Conservation (phyloP, 2,888 invertebrate species). For the Drosophila sordidapex region DNA sequence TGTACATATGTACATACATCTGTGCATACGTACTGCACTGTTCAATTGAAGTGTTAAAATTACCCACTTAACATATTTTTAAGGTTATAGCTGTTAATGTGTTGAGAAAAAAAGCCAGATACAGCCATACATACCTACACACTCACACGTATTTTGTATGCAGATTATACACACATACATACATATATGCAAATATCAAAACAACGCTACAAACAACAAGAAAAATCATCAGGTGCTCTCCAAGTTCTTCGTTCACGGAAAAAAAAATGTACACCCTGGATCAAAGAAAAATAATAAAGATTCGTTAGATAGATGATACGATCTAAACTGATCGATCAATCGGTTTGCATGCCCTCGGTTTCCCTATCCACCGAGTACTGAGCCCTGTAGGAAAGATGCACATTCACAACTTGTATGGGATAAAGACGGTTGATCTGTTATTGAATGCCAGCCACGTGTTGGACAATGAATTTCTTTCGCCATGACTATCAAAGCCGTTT, state of each 20-base stretch:
- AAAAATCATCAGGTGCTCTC: slow-evolving; percentile 1
- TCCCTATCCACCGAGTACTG: slow-evolving; percentile 1
- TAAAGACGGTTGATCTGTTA: slow-evolving; percentile 39
- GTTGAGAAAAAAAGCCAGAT: slow-evolving; percentile 37
- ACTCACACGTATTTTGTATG: slow-evolving; percentile 36
- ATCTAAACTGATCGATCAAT: background rate
- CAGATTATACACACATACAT: slow-evolving; percentile 19
- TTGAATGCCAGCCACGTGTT: slow-evolving; percentile 40
- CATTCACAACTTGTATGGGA: slow-evolving; percentile 31
- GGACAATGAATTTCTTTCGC: slow-evolving; percentile 83
- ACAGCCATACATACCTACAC: slow-evolving; percentile 17
- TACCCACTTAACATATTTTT: slow-evolving; percentile 77
- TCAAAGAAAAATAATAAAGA: background rate
- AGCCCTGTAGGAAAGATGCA: slow-evolving; percentile 36
- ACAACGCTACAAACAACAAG: slow-evolving; percentile 1
- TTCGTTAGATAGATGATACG: background rate
- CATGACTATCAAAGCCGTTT: slow-evolving; percentile 82
- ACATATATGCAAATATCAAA: slow-evolving; percentile 9
- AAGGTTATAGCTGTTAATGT: slow-evolving; percentile 72
- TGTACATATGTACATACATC: background rate
- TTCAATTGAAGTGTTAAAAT: slow-evolving; percentile 80
- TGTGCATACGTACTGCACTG: slow-evolving; percentile 53
- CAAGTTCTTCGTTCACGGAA: background rate
- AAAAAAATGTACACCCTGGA: background rate
- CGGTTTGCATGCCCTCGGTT: background rate